Evolutionary conservation across 37 sponge, comb jelly and placozoan genomes (phyloP).

Genomic region (Axinella damicornis): DNA sequence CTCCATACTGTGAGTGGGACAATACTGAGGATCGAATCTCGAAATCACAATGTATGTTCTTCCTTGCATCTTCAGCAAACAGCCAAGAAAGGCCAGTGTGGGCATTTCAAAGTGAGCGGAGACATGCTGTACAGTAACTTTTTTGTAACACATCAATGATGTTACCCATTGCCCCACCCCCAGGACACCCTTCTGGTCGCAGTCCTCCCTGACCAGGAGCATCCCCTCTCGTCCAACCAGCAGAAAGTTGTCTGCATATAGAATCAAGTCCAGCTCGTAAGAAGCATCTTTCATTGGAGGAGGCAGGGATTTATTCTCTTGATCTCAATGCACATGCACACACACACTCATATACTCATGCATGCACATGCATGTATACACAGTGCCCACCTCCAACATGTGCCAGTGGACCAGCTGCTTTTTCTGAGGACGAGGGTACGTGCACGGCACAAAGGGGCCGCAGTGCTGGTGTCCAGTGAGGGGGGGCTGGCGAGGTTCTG

Average conservation of each 20-base stretch:
- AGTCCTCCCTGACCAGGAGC: not conserved
- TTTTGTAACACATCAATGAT: too few species aligned
- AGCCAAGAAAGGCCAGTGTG: too few species aligned
- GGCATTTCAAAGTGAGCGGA: too few species aligned
- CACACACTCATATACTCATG: not conserved
- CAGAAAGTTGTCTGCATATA: constrained; percentile 54
- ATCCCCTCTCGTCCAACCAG: constrained; percentile 68
- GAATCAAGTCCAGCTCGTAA: constrained; percentile 56
- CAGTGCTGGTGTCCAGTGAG: constrained; percentile 86
- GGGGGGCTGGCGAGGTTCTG: constrained; percentile 86
- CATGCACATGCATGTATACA: not conserved
- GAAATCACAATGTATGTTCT: too few species aligned
- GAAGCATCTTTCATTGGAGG: not conserved
- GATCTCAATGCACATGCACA: not conserved
- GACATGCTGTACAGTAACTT: too few species aligned
- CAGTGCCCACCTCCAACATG: constrained; percentile 32
- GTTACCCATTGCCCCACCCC: too few species aligned
- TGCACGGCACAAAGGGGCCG: constrained; percentile 30
- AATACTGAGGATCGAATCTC: too few species aligned
- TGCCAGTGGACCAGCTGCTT: constrained; percentile 87
- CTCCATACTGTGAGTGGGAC: constrained; percentile 15
- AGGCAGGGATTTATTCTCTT: too few species aligned
- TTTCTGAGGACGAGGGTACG: constrained; percentile 76
- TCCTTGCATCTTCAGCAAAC: too few species aligned
- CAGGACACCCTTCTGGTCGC: too few species aligned